Evolutionary conservation across 2,888 invertebrate genomes (phyloP), one percentile per base, ranked within the genome.

Genomic region (Rotaria socialis): DNA sequence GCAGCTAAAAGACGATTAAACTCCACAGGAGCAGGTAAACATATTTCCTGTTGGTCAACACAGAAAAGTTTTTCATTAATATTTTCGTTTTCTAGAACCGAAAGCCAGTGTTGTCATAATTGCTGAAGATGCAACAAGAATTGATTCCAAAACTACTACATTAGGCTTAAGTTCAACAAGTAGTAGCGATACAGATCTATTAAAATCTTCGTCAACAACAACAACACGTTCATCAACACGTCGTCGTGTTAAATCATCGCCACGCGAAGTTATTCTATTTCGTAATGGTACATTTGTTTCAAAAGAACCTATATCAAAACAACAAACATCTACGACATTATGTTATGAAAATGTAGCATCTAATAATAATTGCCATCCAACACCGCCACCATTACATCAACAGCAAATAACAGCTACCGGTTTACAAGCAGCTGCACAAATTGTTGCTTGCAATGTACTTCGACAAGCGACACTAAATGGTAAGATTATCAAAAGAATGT

Each of bases 231-330:
- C 80, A 80, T 47, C 43, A 47, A 43, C 43, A 47, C 43, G 47
- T 47, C 80, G 80, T 24, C 43, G 80, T 47, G 16, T 67, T 19
- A 67, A 67, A 35, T 47, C 80, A 47, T n/a, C 43, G 10, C 80
- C 80, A 10, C 80, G 80, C 47, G 80, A 80, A 80, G 80, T 80
- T 47, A 80, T 80, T 80, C 80, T 80, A 43, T 80, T 80, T 80
- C 80, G 80, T 80, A 80, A 80, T 80, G 80, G 80, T 80, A n/a
- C 43, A 80, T 80, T 80, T 47, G 14, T 80, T 8, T 80, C 80
- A 10, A 80, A 80, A n/a, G 80, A 80, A 47, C 80, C 80, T 14
- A 47, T 47, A 24, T n/a, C 24, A 11, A 80, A 80, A 80, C 47
- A 47, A 47, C 47, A 24, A 80, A 3, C 47, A 47, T 5, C 47